A percentile compares a stretch with the other conserved stretches of the same genome.
Conservation (phyloP, 2,797 vertebrate species). For the Distichodus sexfasciatus region DNA sequence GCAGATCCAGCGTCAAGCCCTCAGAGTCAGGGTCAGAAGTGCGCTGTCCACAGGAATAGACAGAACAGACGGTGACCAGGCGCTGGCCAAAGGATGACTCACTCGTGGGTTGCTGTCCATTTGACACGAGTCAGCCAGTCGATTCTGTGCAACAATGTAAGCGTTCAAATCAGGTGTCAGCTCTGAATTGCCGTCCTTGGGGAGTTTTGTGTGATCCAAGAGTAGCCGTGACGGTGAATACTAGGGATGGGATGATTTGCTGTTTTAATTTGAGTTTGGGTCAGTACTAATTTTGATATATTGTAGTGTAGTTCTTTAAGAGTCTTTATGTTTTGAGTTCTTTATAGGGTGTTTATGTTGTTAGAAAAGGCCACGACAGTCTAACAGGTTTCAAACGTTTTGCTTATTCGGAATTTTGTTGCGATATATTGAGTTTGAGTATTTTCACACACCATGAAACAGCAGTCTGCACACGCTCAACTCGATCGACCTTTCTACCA, state of each 20-base stretch:
- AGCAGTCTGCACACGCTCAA: too few relatives aligned
- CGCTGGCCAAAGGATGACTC: slow-evolving; percentile 14
- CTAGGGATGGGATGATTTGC: too few relatives aligned
- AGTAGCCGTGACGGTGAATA: neutral
- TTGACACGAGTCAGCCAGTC: neutral
- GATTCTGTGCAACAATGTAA: neutral
- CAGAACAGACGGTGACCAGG: neutral
- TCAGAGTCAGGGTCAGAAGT: slow-evolving; percentile 11
- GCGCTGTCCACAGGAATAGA: neutral
- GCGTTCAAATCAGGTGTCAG: too few relatives aligned
- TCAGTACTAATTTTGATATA: too few relatives aligned
- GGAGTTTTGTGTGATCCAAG: neutral
- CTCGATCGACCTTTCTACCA: too few relatives aligned
- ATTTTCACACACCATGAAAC: too few relatives aligned
- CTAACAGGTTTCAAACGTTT: too few relatives aligned
- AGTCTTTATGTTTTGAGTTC: too few relatives aligned
- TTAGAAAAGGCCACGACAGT: slow-evolving; percentile 1
- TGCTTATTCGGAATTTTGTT: too few relatives aligned
- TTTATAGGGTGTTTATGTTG: neutral
- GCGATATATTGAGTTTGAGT: too few relatives aligned
- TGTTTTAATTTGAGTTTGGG: too few relatives aligned
- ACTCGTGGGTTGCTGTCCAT: slow-evolving; percentile 1
- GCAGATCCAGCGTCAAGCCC: neutral
- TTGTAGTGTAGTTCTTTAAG: too few relatives aligned
- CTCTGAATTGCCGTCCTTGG: neutral